Evolutionary conservation across 2,888 invertebrate genomes (phyloP).

Genomic region (Congeria kusceri): DNA sequence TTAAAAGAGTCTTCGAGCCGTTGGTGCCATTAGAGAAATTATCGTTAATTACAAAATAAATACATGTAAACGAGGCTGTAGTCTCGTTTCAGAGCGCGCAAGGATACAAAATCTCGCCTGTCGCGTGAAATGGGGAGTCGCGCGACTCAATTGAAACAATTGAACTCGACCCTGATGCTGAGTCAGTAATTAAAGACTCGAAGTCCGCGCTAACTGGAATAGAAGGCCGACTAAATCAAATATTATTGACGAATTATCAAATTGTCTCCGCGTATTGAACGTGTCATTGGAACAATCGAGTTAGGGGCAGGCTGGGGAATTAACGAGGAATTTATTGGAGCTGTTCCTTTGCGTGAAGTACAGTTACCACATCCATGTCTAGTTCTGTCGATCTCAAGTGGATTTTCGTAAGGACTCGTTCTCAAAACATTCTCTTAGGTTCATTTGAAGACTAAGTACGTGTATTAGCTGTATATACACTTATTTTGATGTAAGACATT

Average conservation of each 20-base stretch:
- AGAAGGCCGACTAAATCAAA: conserved; percentile 49
- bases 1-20: conserved; percentile 26
- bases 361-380: no score
- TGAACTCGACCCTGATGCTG: conserved; percentile 9
- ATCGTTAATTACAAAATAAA: conserved; percentile 58
- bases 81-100: conserved; percentile 5
- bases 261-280: conserved; percentile 33
- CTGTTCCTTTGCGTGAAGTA: conserved; percentile 4
- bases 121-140: conserved; percentile 15
- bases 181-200: conserved; percentile 40
- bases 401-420: no score
- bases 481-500: no score
- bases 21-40: conserved; percentile 27
- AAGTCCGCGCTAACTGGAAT: conserved; percentile 24
- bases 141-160: conserved; percentile 11
- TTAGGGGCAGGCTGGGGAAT: conserved; percentile 30
- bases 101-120: conserved; percentile 2
- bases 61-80: conserved; percentile 36
- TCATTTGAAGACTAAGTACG: no score
- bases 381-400: no score
- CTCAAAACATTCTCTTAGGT: no score
- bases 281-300: conserved; percentile 51
- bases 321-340: conserved; percentile 35
- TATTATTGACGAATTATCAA: conserved; percentile 54
- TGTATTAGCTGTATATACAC: no score